Evolutionary conservation across 2,113 vertebrate genomes (phyloP).

Genomic region (Hippocampus mohnikei): DNA sequence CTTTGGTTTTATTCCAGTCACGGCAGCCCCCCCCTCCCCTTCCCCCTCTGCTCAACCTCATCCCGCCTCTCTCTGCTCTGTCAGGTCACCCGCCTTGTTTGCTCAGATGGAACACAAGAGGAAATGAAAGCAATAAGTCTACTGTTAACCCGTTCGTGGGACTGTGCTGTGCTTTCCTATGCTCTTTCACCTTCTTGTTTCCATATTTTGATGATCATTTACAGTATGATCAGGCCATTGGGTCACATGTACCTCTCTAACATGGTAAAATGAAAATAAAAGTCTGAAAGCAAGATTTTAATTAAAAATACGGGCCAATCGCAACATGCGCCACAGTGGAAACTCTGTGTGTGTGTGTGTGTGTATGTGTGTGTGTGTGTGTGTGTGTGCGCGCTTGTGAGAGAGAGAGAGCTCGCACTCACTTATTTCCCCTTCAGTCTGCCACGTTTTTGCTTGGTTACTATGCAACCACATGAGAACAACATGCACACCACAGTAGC

Average conservation of each 20-base stretch:
- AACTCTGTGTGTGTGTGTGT: slow-evolving; percentile 19
- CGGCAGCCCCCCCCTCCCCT: slow-evolving; percentile 31
- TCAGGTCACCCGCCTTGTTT: slow-evolving; percentile 77
- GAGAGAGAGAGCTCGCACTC: slow-evolving; percentile 2
- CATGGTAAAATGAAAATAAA: not conserved
- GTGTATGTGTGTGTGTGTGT: slow-evolving; percentile 13
- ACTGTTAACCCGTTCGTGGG: slow-evolving; percentile 68
- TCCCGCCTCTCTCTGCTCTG: slow-evolving; percentile 61
- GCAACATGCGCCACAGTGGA: slow-evolving; percentile 23
- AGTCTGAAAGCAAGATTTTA: not conserved
- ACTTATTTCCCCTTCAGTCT: slow-evolving; percentile 46
- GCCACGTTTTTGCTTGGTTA: slow-evolving; percentile 57
- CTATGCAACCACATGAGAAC: slow-evolving; percentile 63
- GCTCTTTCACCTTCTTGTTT: slow-evolving; percentile 24
- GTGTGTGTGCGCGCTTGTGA: no score
- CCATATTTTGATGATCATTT: slow-evolving; percentile 27
- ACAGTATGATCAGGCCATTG: slow-evolving; percentile 7
- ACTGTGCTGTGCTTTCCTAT: slow-evolving; percentile 37
- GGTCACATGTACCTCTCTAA: slow-evolving; percentile 3
- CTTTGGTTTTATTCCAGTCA: slow-evolving; percentile 68
- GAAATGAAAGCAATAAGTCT: slow-evolving; percentile 68
- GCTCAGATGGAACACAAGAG: slow-evolving; percentile 76
- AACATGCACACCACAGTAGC: slow-evolving; percentile 65
- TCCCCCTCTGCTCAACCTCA: slow-evolving; percentile 17
- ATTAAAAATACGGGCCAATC: slow-evolving; percentile 31